Evolutionary conservation across 2,888 invertebrate genomes (phyloP).

Genomic region (Lepidonotus clava): DNA sequence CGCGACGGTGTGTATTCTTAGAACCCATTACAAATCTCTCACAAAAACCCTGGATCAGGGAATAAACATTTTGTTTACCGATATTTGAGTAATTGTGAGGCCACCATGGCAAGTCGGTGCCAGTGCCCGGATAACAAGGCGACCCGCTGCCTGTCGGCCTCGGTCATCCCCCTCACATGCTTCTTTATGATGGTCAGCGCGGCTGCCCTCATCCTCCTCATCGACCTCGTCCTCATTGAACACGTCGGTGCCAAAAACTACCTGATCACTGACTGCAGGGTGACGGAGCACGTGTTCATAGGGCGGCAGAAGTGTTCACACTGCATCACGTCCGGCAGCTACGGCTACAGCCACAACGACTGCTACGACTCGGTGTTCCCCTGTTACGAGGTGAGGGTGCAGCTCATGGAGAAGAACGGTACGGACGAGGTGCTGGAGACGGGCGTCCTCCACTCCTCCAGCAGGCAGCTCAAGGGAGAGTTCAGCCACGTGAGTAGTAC

Average conservation of each 20-base stretch:
- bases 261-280: not conserved
- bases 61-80: too few species aligned
- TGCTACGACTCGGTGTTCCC: constrained; percentile 10
- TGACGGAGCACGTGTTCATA: not conserved
- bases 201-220: not conserved
- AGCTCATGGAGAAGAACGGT: not conserved
- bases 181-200: constrained; percentile 17
- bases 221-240: not conserved
- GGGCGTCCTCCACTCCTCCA: not conserved
- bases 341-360: not conserved
- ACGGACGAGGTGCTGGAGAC: not conserved
- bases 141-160: not conserved
- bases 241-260: not conserved
- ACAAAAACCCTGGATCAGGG: too few species aligned
- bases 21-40: too few species aligned
- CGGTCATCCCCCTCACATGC: not conserved
- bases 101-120: too few species aligned
- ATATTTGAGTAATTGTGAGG: too few species aligned
- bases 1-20: too few species aligned
- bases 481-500: too few species aligned
- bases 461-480: not conserved
- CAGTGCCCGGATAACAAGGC: constrained; percentile 10
- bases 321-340: not conserved
- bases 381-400: constrained; percentile 8
- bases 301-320: not conserved